Conservation (phyloP, 2,888 invertebrate species). For the Trilocha varians region DNA sequence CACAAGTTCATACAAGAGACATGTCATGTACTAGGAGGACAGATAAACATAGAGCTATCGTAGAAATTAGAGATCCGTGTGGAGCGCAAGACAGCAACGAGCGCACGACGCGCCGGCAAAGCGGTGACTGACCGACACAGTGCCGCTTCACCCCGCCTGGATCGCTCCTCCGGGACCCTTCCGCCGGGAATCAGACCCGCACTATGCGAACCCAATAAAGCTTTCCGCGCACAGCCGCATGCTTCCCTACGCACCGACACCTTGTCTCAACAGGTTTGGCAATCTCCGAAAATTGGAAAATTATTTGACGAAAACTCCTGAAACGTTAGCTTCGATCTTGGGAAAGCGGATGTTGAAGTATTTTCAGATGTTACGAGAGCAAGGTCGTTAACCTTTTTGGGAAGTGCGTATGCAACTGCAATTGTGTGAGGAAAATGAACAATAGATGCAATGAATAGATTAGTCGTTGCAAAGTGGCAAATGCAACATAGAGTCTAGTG, state of each 20-base stretch:
- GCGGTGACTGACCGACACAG: conserved; percentile 72
- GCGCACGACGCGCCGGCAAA: conserved; percentile 62
- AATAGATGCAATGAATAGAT: conserved; percentile 1
- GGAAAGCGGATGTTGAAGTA: too few relatives aligned
- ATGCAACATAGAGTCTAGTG: conserved; percentile 22
- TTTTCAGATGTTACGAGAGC: too few relatives aligned
- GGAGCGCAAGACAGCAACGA: conserved; percentile 35
- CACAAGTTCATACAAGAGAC: conserved; percentile 46
- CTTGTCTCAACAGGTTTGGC: conserved; percentile 17
- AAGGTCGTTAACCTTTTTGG: background rate
- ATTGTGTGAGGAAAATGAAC: background rate
- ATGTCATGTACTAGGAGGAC: conserved; percentile 44
- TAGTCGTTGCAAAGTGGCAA: conserved; percentile 10
- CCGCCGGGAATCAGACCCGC: conserved; percentile 56
- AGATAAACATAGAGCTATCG: conserved; percentile 49
- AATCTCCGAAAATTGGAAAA: conserved; percentile 18
- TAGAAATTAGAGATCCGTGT: conserved; percentile 34
- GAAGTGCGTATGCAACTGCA: background rate
- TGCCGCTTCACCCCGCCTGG: conserved; percentile 65
- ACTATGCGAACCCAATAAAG: conserved; percentile 25
- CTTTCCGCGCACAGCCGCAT: conserved; percentile 33
- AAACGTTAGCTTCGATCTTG: conserved; percentile 20
- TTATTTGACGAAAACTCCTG: conserved; percentile 13
- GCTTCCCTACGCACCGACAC: conserved; percentile 16
- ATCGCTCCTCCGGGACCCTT: conserved; percentile 64